A percentile compares a stretch with the other conserved stretches of the same genome.
Conservation (phyloP, 2,113 vertebrate genomes). For the Peromyscus californicus region DNA sequence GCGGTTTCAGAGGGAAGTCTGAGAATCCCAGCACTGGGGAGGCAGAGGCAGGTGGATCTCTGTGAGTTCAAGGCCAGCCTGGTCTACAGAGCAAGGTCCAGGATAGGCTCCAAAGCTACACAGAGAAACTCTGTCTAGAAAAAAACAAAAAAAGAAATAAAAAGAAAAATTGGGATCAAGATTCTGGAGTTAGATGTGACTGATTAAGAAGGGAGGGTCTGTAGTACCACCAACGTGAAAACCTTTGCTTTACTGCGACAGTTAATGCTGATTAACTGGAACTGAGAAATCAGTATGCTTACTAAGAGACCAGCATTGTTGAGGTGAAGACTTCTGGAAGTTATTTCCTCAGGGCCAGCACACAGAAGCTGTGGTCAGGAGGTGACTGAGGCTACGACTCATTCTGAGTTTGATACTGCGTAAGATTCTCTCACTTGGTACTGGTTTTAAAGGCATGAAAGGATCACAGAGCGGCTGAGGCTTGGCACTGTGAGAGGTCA, state of each 20-base stretch:
- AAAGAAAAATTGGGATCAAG: neutral
- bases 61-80: too few species aligned
- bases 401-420: neutral
- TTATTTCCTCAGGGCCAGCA: neutral
- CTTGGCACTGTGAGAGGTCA: neutral
- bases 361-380: neutral
- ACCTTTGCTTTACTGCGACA: neutral
- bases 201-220: neutral
- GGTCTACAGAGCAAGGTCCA: too few species aligned
- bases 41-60: too few species aligned
- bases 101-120: too few species aligned
- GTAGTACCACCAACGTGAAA: neutral
- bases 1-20: neutral
- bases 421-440: neutral
- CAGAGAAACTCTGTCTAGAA: too few species aligned
- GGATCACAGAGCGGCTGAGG: neutral
- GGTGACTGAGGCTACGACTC: neutral
- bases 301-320: neutral
- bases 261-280: neutral
- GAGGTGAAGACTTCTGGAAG: neutral
- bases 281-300: neutral
- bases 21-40: too few species aligned
- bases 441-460: neutral
- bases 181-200: neutral
- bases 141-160: too few species aligned